phyloP scores from a whole-genome alignment of 2,888 invertebrate species.

The Drosophila phalerata region DNA sequence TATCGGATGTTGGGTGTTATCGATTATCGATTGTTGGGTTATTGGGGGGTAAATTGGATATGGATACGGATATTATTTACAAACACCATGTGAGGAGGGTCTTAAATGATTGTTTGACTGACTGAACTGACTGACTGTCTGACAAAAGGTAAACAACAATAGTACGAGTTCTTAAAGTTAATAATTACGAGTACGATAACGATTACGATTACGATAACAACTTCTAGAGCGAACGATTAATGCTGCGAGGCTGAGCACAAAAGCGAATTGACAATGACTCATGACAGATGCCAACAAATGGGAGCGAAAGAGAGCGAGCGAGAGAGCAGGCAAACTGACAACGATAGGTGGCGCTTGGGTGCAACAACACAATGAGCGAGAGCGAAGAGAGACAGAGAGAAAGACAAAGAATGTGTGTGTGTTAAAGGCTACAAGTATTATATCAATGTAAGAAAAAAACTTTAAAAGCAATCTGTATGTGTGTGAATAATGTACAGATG shows the following conservation, averaged over 20 bases:
- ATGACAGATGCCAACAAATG: slow-evolving; percentile 30
- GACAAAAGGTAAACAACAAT: slow-evolving; percentile 53
- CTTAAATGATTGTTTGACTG: slow-evolving; percentile 68
- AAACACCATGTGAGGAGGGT: slow-evolving; percentile 58
- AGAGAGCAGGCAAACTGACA: slow-evolving; percentile 57
- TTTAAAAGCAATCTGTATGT: slow-evolving; percentile 29
- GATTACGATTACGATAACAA: slow-evolving; percentile 58
- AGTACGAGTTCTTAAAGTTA: slow-evolving; percentile 55
- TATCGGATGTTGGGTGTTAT: slow-evolving; percentile 12
- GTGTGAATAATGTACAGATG: slow-evolving; percentile 11
- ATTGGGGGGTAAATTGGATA: slow-evolving; percentile 69
- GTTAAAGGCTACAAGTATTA: slow-evolving; percentile 44
- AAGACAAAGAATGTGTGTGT: slow-evolving; percentile 15
- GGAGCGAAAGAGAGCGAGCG: slow-evolving; percentile 16
- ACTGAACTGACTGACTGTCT: slow-evolving; percentile 45
- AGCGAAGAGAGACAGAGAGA: slow-evolving; percentile 13
- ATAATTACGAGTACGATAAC: slow-evolving; percentile 54
- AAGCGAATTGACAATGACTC: slow-evolving; percentile 42
- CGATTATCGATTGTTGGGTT: slow-evolving; percentile 33
- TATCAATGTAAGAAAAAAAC: slow-evolving; percentile 41
- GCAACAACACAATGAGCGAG: slow-evolving; percentile 38
- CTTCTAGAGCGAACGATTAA: slow-evolving; percentile 52
- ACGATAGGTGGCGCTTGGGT: slow-evolving; percentile 61
- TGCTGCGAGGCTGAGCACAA: slow-evolving; percentile 57
- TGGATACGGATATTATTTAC: slow-evolving; percentile 80